Conservation (phyloP, 2,113 vertebrate species). For the Myotis yumanensis region DNA sequence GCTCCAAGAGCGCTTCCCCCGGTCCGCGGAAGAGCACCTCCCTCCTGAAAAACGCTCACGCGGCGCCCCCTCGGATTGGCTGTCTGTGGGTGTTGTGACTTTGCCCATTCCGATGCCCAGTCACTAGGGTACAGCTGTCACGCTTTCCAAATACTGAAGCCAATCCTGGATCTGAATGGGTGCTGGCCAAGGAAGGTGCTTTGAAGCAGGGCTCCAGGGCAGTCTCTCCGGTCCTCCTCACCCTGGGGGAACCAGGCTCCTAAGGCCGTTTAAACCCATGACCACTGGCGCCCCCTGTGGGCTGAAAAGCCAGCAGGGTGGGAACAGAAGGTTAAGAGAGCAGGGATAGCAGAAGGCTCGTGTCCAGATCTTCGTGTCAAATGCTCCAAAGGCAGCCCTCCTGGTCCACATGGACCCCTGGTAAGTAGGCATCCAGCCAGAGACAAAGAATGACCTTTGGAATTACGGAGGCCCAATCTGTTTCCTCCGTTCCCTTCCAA, state of each 20-base stretch:
- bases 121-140: not conserved
- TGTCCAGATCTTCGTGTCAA: fast-evolving
- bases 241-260: not conserved
- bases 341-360: not conserved
- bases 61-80: fast-evolving
- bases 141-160: not conserved
- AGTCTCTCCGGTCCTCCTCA: not conserved
- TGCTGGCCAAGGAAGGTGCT: not conserved
- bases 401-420: too few relatives aligned
- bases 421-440: not conserved
- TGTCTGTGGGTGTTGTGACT: not conserved
- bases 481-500: too few relatives aligned
- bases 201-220: not conserved
- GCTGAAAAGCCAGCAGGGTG: not conserved
- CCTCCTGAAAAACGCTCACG: too few relatives aligned
- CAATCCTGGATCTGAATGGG: not conserved
- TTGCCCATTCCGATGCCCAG: not conserved
- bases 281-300: not conserved
- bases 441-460: not conserved
- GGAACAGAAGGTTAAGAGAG: not conserved
- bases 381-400: not conserved
- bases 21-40: not conserved
- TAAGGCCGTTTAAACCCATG: not conserved
- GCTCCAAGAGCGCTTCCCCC: not conserved
- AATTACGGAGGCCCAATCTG: not conserved